Evolutionary conservation across 1,140 invertebrate species (phyloP).

Genomic region (Drosophila funebris): DNA sequence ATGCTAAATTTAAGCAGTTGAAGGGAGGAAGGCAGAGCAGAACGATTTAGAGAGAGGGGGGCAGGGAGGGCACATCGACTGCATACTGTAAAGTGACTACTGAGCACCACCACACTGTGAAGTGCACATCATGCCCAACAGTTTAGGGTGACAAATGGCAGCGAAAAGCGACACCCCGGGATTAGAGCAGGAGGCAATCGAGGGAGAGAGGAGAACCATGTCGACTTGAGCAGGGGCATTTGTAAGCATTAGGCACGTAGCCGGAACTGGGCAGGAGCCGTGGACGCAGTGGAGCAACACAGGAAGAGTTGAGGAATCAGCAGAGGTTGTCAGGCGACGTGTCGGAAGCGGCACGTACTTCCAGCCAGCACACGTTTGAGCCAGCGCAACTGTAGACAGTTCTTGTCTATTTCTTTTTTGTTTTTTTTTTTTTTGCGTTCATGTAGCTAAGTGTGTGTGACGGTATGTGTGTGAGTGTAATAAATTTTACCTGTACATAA

Average conservation of each 20-base stretch:
- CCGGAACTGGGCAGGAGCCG: constrained; percentile 26
- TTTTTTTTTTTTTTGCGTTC: background rate
- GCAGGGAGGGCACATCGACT: background rate
- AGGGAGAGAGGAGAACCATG: background rate
- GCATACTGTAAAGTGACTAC: constrained; percentile 10
- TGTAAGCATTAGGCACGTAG: constrained; percentile 69
- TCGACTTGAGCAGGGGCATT: constrained; percentile 47
- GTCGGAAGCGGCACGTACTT: constrained; percentile 56
- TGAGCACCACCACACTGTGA: constrained; percentile 3
- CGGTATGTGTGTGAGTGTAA: constrained; percentile 27
- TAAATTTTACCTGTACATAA: constrained; percentile 63
- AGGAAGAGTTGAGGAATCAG: background rate
- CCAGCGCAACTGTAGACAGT: constrained; percentile 29
- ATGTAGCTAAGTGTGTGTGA: background rate
- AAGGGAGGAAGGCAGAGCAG: no score
- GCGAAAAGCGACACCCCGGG: constrained; percentile 21
- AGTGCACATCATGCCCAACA: constrained; percentile 39
- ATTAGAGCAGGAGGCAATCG: background rate
- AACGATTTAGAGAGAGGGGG: no score
- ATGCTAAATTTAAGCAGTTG: constrained; percentile 15
- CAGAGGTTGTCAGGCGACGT: constrained; percentile 23
- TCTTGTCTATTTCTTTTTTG: no score
- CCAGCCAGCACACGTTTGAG: constrained; percentile 48
- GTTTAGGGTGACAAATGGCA: constrained; percentile 66
- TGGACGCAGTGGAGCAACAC: background rate